Percentiles rank a stretch among this genome's conserved stretches.
Conservation (phyloP, 2,888 invertebrate genomes). For the Spisula subtruncata region DNA sequence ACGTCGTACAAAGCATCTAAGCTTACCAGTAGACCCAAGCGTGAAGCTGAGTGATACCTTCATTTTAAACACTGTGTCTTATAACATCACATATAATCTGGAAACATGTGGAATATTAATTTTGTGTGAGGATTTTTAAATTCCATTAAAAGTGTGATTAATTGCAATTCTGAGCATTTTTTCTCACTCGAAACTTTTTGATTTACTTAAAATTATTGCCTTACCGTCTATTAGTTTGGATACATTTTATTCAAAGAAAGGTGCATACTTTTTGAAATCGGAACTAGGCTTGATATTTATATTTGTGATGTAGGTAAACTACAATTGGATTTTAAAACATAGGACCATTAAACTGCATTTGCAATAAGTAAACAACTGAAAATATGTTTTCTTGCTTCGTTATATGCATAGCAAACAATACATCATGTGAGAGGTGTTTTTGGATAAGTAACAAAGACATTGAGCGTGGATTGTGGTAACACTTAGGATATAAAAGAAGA, state of each 20-base stretch:
- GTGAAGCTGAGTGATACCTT: neutral
- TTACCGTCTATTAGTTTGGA: neutral
- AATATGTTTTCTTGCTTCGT: neutral
- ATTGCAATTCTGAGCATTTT: neutral
- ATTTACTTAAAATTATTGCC: too few species aligned
- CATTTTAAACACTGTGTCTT: neutral
- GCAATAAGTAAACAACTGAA: too few species aligned
- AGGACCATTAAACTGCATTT: too few species aligned
- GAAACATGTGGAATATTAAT: neutral
- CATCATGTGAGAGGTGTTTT: neutral
- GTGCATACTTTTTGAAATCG: neutral
- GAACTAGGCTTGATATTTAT: neutral
- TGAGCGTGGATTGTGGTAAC: neutral
- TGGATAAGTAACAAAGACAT: too few species aligned
- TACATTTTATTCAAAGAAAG: neutral
- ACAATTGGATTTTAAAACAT: neutral
- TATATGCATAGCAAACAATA: neutral
- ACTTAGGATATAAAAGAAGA: neutral
- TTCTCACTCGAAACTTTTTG: neutral
- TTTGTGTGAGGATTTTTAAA: neutral
- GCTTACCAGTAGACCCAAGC: neutral
- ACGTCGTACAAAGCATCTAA: neutral
- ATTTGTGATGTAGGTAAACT: too few species aligned
- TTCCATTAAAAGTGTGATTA: neutral
- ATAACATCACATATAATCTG: neutral